These are phyloP conservation scores for Byasa hedistus DNA, from an alignment of 2,888 invertebrate genomes.

Conservation along the genomic window DNA sequence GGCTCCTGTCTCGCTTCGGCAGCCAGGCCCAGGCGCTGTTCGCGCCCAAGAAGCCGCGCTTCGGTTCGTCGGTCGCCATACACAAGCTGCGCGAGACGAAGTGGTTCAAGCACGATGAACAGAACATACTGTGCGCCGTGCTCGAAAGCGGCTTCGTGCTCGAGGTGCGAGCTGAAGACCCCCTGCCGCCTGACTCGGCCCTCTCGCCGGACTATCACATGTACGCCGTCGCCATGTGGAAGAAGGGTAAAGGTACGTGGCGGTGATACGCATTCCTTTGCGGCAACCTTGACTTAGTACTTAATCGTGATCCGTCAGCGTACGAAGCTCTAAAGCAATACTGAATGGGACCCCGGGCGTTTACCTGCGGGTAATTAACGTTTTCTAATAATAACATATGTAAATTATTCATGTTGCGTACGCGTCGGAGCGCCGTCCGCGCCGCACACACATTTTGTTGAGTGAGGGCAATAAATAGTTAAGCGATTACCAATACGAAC, in stretches of 20 bases:
- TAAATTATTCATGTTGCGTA: conserved; percentile 52
- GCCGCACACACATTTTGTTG: conserved; percentile 25
- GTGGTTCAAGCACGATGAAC: conserved; percentile 86
- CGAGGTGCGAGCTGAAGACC: conserved; percentile 80
- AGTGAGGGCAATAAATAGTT: not conserved
- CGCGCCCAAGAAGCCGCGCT: conserved; percentile 76
- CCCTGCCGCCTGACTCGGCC: conserved; percentile 67
- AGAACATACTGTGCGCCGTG: conserved; percentile 85
- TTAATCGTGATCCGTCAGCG: conserved; percentile 48
- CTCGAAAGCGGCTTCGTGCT: conserved; percentile 86
- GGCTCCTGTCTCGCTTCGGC: conserved; percentile 77
- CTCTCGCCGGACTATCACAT: conserved; percentile 78
- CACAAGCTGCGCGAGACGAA: conserved; percentile 86
- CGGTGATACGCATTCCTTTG: conserved; percentile 31
- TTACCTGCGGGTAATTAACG: conserved; percentile 45
- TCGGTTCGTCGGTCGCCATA: conserved; percentile 84
- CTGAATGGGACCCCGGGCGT: conserved; percentile 48
- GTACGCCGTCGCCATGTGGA: conserved; percentile 86
- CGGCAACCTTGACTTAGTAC: conserved; percentile 38
- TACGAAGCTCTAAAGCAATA: conserved; percentile 46
- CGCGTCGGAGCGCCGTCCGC: conserved; percentile 35
- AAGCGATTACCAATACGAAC: not conserved
- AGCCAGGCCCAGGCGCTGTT: conserved; percentile 78
- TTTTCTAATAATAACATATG: conserved; percentile 57
- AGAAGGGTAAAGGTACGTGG: conserved; percentile 84